Base-by-base conservation (phyloP, 2,888 invertebrate species). In the Harmothoe impar region DNA sequence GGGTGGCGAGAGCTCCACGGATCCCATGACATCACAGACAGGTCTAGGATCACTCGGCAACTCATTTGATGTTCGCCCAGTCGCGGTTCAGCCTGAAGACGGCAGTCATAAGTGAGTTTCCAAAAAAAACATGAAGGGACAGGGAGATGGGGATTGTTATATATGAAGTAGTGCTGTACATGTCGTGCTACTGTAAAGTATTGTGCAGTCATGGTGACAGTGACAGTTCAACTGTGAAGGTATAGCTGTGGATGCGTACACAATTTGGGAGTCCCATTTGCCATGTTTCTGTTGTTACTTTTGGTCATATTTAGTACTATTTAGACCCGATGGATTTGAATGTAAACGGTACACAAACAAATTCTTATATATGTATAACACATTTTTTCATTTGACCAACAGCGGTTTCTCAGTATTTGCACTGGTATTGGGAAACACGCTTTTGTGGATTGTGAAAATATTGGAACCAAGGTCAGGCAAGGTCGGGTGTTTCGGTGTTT, bases 21-120 rank as follows among this genome's bases (percentile, higher is more conserved):
- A 90, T 72, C 43, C 51, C 23, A 23, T 25, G 25, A 17, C 86
- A 25, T 12, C 86, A 12, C 33, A 20, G 25, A 0, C 35, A 15
- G 51, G 29, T 12, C 3, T 17, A 33, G 43, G 35, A 12, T 81
- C 81, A 17, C 81, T 35, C 35, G 43, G 25, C 84, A 84, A 84
- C 43, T 51, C 86, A 51, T 86, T 90, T 54, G 84, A 68, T 33
- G 68, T 29, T 29, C 85, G 31, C 62, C 54, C 54, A 62, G 56
- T 29, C n/a, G n/a, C 31, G 23, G 52, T n/a, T 23, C 31, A 31
- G 15, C 31, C n/a, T 92, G 97, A 97, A 94, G 98, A 98, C 94
- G 98, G 98, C 96, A 97, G 98, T 91, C 98, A 98, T 96, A 99
- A 98, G 97, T 97, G 95, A 95, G 96, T 94, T 77, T n/a, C 33